Base-by-base conservation (phyloP, 2,797 vertebrate species). In the Platalea minor region DNA sequence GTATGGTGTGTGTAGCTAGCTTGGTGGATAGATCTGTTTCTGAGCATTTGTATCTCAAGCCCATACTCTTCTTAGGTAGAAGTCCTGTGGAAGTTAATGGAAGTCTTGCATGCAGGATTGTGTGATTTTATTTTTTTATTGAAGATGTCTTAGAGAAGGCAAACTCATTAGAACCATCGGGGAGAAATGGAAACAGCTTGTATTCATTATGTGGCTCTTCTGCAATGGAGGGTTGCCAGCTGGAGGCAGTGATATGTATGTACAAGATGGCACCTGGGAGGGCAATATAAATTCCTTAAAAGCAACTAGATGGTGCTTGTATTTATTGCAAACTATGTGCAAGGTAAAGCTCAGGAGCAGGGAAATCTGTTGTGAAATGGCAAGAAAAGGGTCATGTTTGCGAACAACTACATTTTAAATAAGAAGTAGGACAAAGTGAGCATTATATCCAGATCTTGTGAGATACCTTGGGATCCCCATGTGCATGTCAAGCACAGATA, bases 191-290 rank as follows among this genome's bases (percentile, higher is more conserved):
- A 89, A 95, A 81, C 53, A 91, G 85, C 77, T 86, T 95, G 41
- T 86, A n/a, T 75, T 92, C n/a, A 23, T 75, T 80, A 37, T 59
- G 29, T 80, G 41, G 41, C 75, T 76, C 41, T 94, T 73, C 64
- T 68, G 72, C 70, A 95, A 82, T 31, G 63, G 68, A 95, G 85
- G 24, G 46, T 29, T 95, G 82, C 80, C 95, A 96, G 90, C 85
- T 93, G 92, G 88, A 95, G 86, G 60, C 80, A 81, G 45, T 29
- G 59, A 8, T 51, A 8, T 82, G 39, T 37, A 53, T 61, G 26
- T 72, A 68, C 67, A 86, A 84, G 78, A 85, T 18, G 85, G 77
- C 91, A 96, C 80, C 82, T 85, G 89, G 18, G 37, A 96, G 54
- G 33, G 31, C 28, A 84, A 69, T 86, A 53, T 63, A 48, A 91